Evolutionary conservation across 2,113 vertebrate genomes (phyloP), one percentile per base, ranked within the genome.

Genomic region (Sinocyclocheilus anshuiensis): DNA sequence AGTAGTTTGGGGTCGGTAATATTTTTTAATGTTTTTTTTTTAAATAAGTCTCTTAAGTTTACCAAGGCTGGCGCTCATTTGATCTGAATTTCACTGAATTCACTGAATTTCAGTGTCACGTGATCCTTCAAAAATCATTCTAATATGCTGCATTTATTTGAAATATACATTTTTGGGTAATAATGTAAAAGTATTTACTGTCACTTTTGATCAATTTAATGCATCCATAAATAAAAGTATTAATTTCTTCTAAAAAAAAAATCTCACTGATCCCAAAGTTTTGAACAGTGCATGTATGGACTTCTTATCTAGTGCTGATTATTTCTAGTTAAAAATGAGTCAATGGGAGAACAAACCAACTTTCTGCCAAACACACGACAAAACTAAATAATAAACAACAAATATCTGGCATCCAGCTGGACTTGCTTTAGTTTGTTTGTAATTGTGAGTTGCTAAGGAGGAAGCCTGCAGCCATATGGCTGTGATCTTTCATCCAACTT

Each of bases 381-480:
- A 33, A 36, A 22, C 42, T 24, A 48, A 57, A 78, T 36, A 6
- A 22, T 20, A 79, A 57, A 77, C 75, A 10, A 26, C 75, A 55
- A 55, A 72, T 53, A 55, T 79, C 77, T 79, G 77, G 10, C 53
- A 22, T 57, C 53, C 53, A 59, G 77, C 77, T 79, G 77, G 53
- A 15, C 29, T 36, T 39, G 26, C 50, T 59, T n/a, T n/a, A 7
- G 77, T 39, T 39, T 33, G 24, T 77, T 29, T 59, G 26, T 57
- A 36, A 12, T 3, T 33, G 53, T 33, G 77, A 78, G 77, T n/a
- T 78, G 77, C 77, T 15, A 59, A 79, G 77, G 77, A 77, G 53
- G 57, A 59, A 65, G 87, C 86, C 77, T 86, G 69, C 69, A 83
- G 86, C 83, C 89, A 86, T 50, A 65, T 89, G 91, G 65, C 65